Evolutionary conservation across 2,888 invertebrate species (phyloP).

Genomic region (Sphecodes monilicornis): DNA sequence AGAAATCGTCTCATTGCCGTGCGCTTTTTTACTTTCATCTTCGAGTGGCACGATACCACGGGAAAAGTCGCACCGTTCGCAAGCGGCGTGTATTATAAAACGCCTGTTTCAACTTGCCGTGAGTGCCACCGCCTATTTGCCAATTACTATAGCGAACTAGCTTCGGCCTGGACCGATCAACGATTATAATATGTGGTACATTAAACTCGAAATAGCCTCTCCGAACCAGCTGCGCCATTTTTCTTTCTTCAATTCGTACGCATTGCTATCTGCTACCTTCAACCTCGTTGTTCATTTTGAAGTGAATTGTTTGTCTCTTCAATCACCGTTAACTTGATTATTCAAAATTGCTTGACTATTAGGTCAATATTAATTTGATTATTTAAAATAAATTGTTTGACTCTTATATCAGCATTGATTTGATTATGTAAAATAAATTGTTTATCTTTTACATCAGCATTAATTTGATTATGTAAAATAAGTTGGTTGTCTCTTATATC

Average conservation of each 20-base stretch:
- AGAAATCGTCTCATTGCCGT: conserved; percentile 63
- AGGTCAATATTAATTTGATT: no score
- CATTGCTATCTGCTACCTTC: no score
- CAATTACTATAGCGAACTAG: neutral
- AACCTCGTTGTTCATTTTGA: no score
- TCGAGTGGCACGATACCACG: conserved; percentile 54
- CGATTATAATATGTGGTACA: neutral
- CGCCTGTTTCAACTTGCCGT: conserved; percentile 18
- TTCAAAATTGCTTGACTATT: no score
- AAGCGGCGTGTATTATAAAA: conserved; percentile 49
- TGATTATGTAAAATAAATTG: no score
- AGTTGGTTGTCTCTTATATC: no score
- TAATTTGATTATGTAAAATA: no score
- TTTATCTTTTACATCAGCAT: no score
- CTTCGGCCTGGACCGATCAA: neutral
- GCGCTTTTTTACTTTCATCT: conserved; percentile 64
- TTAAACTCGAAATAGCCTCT: neutral
- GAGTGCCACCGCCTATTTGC: conserved; percentile 2
- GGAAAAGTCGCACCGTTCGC: conserved; percentile 49
- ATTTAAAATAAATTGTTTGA: no score
- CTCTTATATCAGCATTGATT: no score
- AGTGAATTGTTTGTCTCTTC: no score
- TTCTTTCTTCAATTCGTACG: neutral
- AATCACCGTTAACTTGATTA: no score
- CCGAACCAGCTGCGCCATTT: neutral